Evolutionary conservation across 1,140 invertebrate species (phyloP), one percentile per base, ranked within the genome.

Genomic region (Drosophila gunungcola): DNA sequence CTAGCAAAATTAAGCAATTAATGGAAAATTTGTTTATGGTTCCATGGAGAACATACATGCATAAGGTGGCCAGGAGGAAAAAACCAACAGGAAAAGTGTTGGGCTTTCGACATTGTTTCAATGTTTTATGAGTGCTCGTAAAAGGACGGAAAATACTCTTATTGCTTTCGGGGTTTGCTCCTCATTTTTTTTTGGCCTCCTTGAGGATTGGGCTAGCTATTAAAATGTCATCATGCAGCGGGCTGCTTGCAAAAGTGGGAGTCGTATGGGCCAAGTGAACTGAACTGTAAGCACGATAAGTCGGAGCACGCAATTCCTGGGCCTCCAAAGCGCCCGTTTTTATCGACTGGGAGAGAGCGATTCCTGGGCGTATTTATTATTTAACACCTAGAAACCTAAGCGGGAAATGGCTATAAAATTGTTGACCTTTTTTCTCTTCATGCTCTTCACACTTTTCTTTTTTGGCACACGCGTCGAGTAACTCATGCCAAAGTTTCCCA

Each of bases 321-420:
- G 53, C 61, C 52, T 34, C 34, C 41, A 27, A 52, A 62, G 54
- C 75, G 61, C 70, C 72, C 58, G 62, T 32, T 88, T 88, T 86
- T 88, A 88, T 88, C 56, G 75, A 64, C 79, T 65, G 36, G 46
- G 61, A 63, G 60, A 58, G 62, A 76, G 46, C 64, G 69, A 78
- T 78, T 52, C 42, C 57, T 68, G 64, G 70, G 53, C 79, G 83
- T 86, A 86, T 86, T 88, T 88, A 88, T 88, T 86, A 86, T 86
- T 88, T 83, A 86, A 86, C 83, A 86, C 83, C 83, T 86, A 78
- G 78, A 63, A 78, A 55, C 68, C 73, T 73, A 67, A 82, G 82
- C 83, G 69, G 69, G 53, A 81, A 86, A 81, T 75, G 63, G 74
- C 78, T 78, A 86, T 86, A 86, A 88, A 88, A 88, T 79, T 54